These are phyloP conservation scores for Argentina silus DNA, from an alignment of 2,797 vertebrate species.

Conservation along the genomic window DNA sequence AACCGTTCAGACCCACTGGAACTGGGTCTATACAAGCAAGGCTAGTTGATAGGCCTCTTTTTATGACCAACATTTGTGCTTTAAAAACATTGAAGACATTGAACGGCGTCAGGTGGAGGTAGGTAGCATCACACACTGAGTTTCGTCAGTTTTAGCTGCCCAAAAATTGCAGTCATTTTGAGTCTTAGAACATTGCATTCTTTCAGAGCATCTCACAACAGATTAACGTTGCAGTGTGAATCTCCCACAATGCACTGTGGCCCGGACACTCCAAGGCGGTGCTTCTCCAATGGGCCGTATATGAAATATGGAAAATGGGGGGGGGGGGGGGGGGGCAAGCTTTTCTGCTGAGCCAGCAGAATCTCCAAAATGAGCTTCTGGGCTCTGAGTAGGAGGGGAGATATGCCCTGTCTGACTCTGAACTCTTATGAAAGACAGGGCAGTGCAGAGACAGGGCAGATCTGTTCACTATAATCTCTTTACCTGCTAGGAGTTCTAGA, in stretches of 20 bases:
- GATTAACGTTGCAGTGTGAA: conserved; percentile 26
- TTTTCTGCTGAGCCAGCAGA: conserved; percentile 76
- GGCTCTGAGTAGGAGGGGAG: not conserved
- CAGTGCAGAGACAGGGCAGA: conserved; percentile 17
- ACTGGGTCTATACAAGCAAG: no score
- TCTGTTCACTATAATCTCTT: not conserved
- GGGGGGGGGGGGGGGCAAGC: conserved; percentile 45
- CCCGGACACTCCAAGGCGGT: conserved; percentile 55
- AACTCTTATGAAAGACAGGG: conserved; percentile 24
- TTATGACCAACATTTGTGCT: no score
- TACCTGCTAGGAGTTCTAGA: not conserved
- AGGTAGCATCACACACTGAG: not conserved
- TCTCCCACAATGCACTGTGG: conserved; percentile 65
- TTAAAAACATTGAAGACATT: no score
- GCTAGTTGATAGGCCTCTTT: no score
- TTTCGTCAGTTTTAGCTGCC: no score
- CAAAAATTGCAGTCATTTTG: not conserved
- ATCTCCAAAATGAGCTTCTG: conserved; percentile 74
- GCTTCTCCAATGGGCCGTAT: conserved; percentile 70
- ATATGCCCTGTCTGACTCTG: conserved; percentile 32
- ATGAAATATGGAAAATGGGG: conserved; percentile 76
- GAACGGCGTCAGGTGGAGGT: no score
- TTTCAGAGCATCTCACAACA: not conserved
- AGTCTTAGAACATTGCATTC: not conserved
- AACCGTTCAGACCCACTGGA: no score